These are phyloP conservation scores for Brachyopa scutellaris DNA, from an alignment of 2,888 invertebrate species.

Conservation along the genomic window DNA sequence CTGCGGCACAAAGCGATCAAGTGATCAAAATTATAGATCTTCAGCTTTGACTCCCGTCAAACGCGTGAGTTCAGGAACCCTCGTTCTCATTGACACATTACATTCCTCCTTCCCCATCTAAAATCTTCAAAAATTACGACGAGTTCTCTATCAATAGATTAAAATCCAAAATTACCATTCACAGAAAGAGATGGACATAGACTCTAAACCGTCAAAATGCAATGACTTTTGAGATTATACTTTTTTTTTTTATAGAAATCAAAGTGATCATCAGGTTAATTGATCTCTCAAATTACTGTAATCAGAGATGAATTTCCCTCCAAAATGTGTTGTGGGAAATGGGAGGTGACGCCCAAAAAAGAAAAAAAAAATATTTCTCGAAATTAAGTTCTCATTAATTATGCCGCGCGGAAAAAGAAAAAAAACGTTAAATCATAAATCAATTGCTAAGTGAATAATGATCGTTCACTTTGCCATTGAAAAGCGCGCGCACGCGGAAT, in stretches of 20 bases:
- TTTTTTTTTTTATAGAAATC: slow-evolving; percentile 43
- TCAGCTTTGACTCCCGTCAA: too few species aligned
- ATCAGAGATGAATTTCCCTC: slow-evolving; percentile 48
- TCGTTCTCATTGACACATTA: background rate
- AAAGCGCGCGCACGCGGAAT: background rate
- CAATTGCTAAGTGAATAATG: slow-evolving; percentile 68
- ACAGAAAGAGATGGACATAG: background rate
- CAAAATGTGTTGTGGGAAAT: slow-evolving; percentile 61
- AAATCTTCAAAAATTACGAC: background rate
- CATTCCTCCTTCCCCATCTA: background rate
- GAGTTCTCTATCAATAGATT: slow-evolving; percentile 13
- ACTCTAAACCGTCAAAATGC: background rate
- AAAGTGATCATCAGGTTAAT: slow-evolving; percentile 60
- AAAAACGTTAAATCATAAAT: slow-evolving; percentile 47
- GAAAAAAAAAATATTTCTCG: slow-evolving; percentile 12
- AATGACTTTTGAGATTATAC: slow-evolving; percentile 16
- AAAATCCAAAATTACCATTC: slow-evolving; percentile 1
- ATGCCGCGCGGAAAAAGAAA: slow-evolving; percentile 46
- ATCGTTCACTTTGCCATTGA: slow-evolving; percentile 41
- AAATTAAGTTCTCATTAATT: slow-evolving; percentile 66
- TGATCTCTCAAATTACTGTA: slow-evolving; percentile 65
- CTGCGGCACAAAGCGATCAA: too few species aligned
- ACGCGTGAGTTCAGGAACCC: background rate
- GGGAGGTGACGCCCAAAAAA: slow-evolving; percentile 34
- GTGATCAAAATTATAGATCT: too few species aligned